A percentile compares a stretch with the other conserved stretches of the same genome.
Evolutionary conservation across 1,140 invertebrate genomes (phyloP).

Genomic region (Orussus abietinus): DNA sequence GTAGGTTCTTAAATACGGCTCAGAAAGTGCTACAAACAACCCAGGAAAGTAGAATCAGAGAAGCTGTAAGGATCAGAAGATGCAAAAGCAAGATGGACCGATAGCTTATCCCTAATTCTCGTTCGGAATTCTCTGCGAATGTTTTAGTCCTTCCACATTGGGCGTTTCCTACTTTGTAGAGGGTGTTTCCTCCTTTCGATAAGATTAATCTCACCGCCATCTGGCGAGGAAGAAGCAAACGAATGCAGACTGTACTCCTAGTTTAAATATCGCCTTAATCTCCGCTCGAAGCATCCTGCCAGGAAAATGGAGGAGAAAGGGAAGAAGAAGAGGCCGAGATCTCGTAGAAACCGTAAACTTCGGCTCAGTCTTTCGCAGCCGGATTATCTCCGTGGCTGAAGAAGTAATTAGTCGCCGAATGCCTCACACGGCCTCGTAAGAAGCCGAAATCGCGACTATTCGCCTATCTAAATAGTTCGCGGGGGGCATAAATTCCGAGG

Average conservation of each 20-base stretch:
- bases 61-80: not conserved
- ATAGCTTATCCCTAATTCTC: not conserved
- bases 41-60: not conserved
- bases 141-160: not conserved
- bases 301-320: too few relatives aligned
- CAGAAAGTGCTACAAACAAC: not conserved
- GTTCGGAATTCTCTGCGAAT: not conserved
- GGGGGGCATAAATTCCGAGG: slow-evolving; percentile 32
- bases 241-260: too few relatives aligned
- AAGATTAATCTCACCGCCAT: slow-evolving; percentile 2
- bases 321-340: too few relatives aligned
- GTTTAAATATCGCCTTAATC: slow-evolving; percentile 18
- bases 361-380: not conserved
- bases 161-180: not conserved
- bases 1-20: not conserved
- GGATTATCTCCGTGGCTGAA: slow-evolving; percentile 1
- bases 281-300: not conserved
- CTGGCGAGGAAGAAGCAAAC: not conserved
- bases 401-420: slow-evolving; percentile 13
- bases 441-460: slow-evolving; percentile 26
- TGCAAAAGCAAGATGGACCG: not conserved
- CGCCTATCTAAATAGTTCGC: slow-evolving; percentile 36
- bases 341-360: not conserved
- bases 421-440: slow-evolving; percentile 10
- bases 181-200: not conserved